These are phyloP conservation scores for Drosophila funebris DNA, from an alignment of 1,140 invertebrate genomes.

Conservation along the genomic window DNA sequence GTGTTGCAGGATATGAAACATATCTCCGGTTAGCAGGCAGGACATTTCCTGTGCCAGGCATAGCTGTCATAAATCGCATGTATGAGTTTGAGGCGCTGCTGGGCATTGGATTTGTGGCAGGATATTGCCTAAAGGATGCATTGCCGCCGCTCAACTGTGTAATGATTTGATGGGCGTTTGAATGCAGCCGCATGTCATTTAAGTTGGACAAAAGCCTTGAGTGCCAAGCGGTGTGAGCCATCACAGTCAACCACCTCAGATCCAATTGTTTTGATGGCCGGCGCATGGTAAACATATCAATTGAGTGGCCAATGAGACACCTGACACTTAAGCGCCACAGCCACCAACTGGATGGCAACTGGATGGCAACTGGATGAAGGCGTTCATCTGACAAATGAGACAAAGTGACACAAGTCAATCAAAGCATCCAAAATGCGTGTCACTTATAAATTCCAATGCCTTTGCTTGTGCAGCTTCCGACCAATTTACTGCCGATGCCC, in stretches of 20 bases:
- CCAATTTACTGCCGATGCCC: constrained; percentile 63
- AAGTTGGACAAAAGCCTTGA: constrained; percentile 34
- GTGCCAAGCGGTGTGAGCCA: neutral
- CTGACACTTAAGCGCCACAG: constrained; percentile 72
- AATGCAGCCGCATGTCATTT: constrained; percentile 71
- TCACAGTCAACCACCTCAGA: neutral
- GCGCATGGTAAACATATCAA: constrained; percentile 58
- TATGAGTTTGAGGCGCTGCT: constrained; percentile 22
- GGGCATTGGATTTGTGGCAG: constrained; percentile 59
- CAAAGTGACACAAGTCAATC: constrained; percentile 83
- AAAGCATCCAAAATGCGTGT: constrained; percentile 64
- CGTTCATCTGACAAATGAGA: constrained; percentile 83
- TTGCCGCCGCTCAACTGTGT: constrained; percentile 54
- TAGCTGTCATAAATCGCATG: constrained; percentile 77
- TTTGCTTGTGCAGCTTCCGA: constrained; percentile 30
- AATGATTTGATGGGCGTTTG: constrained; percentile 78
- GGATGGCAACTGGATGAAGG: constrained; percentile 42
- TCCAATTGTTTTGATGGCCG: constrained; percentile 8
- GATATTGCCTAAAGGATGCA: constrained; percentile 77
- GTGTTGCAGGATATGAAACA: constrained; percentile 81
- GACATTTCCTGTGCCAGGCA: constrained; percentile 69
- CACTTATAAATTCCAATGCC: constrained; percentile 73
- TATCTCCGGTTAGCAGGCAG: constrained; percentile 83
- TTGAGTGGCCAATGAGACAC: constrained; percentile 73
- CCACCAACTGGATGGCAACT: constrained; percentile 21